Evolutionary conservation across 2,888 invertebrate species (phyloP).

Genomic region (Diaphora mendica): DNA sequence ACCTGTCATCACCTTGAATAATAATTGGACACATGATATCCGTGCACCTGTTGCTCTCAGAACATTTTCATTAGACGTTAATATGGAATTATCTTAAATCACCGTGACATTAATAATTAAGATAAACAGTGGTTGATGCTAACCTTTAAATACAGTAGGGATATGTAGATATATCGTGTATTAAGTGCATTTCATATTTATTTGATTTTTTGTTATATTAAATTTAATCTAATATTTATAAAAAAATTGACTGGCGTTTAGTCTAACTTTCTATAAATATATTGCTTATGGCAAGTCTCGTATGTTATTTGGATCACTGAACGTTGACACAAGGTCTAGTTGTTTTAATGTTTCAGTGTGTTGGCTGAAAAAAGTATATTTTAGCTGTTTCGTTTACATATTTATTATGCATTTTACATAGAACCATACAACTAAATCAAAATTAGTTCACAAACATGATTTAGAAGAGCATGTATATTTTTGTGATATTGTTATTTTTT

Average conservation of each 20-base stretch:
- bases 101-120: conserved; percentile 39
- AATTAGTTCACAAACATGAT: neutral
- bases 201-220: neutral
- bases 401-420: neutral
- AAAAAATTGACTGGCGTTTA: neutral
- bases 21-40: conserved; percentile 63
- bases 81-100: conserved; percentile 48
- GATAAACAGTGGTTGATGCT: conserved; percentile 26
- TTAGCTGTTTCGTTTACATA: too few relatives aligned
- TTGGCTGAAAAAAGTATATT: neutral
- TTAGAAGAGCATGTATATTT: neutral
- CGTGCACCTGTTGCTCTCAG: conserved; percentile 56
- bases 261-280: neutral
- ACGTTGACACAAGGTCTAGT: neutral
- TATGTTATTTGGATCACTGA: neutral
- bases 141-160: conserved; percentile 12
- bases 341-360: neutral
- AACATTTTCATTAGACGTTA: conserved; percentile 47
- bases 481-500: neutral
- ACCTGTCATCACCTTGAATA: conserved; percentile 62
- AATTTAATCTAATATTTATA: neutral
- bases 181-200: neutral
- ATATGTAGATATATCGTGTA: neutral
- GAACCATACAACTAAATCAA: neutral
- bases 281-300: neutral